Conservation (phyloP, 2,113 vertebrate species). For the Galeopterus variegatus region DNA sequence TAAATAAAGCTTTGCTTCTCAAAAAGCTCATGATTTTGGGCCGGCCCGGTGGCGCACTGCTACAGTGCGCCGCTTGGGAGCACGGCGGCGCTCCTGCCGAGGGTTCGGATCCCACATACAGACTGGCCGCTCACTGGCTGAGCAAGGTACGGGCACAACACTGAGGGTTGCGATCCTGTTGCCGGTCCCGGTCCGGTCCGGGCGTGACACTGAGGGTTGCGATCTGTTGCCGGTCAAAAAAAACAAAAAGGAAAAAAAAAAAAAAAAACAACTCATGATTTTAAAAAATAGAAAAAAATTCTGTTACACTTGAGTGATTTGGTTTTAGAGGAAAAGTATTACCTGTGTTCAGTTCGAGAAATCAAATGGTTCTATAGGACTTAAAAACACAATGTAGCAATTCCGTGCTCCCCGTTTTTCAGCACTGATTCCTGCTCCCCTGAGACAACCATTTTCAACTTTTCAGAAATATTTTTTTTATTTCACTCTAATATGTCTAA, state of each 20-base stretch:
- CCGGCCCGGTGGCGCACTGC: too few species aligned
- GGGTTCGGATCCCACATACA: too few species aligned
- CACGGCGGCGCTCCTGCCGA: too few species aligned
- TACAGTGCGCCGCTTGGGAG: too few species aligned
- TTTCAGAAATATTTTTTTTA: not conserved
- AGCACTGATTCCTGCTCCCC: not conserved
- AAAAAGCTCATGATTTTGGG: not conserved
- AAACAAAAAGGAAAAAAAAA: conserved; percentile 66
- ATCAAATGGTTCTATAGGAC: not conserved
- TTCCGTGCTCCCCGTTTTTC: not conserved
- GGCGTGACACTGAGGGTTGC: too few species aligned
- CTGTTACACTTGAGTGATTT: conserved; percentile 69
- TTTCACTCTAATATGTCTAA: not conserved
- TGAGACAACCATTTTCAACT: not conserved
- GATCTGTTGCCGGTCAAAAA: too few species aligned
- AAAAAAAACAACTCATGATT: too few species aligned
- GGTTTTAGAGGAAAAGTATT: not conserved
- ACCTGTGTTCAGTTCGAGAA: not conserved
- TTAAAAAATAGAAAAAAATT: too few species aligned
- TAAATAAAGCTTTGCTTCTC: not conserved
- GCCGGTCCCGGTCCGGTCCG: too few species aligned
- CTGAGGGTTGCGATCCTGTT: too few species aligned
- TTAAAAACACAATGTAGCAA: not conserved
- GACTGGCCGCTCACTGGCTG: too few species aligned
- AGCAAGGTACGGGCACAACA: too few species aligned